These are phyloP conservation scores for Spinibarbus caldwelli DNA, from an alignment of 2,797 vertebrate species.

Conservation along the genomic window DNA sequence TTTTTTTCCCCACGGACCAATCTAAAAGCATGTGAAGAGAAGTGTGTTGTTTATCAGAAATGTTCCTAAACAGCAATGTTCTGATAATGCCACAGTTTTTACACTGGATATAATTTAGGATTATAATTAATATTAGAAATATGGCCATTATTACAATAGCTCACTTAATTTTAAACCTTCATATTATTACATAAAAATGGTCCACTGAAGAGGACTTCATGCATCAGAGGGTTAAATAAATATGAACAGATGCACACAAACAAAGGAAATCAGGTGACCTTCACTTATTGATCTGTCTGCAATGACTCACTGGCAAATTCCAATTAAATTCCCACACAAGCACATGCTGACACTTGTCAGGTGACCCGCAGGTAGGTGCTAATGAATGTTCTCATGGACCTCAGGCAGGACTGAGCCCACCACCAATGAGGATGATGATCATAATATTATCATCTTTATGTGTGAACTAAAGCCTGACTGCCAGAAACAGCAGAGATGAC, in stretches of 20 bases:
- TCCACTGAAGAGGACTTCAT: neutral
- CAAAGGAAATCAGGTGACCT: neutral
- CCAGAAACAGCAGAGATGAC: conserved; percentile 43
- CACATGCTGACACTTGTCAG: conserved; percentile 17
- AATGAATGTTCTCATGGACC: conserved; percentile 45
- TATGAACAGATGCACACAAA: conserved; percentile 19
- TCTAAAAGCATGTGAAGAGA: neutral
- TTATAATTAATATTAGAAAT: neutral
- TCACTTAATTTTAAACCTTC: neutral
- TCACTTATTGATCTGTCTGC: conserved; percentile 21
- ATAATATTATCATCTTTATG: neutral
- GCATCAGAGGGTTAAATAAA: neutral
- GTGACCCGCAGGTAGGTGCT: conserved; percentile 39
- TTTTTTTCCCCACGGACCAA: neutral
- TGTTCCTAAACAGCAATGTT: neutral
- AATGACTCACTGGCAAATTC: conserved; percentile 16
- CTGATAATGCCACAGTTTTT: neutral
- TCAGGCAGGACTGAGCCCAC: neutral
- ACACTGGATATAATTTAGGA: neutral
- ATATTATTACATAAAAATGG: neutral
- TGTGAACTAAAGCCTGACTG: conserved; percentile 11
- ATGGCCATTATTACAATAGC: neutral
- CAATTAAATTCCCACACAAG: conserved; percentile 27
- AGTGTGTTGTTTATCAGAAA: neutral
- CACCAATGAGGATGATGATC: conserved; percentile 15